Percentiles rank a stretch among this genome's conserved stretches.
These are phyloP conservation scores for Leptoteleia sp. DNA, from an alignment of 1,140 invertebrate species.

Conservation along the genomic window DNA sequence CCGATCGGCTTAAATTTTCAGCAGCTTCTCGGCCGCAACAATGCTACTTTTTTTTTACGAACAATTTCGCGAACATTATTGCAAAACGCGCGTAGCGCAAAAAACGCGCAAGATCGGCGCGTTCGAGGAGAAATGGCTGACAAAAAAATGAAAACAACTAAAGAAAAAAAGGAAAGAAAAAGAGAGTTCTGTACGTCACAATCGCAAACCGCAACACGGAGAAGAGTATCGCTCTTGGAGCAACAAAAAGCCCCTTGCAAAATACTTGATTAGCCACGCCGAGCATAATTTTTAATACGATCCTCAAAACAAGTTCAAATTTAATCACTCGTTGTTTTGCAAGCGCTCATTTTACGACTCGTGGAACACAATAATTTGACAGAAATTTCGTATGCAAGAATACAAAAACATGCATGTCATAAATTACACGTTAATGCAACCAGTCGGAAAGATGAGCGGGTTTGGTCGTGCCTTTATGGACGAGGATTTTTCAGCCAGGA, in stretches of 20 bases:
- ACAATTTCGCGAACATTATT: not conserved
- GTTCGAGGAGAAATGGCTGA: no score
- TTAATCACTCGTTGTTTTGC: constrained; percentile 24
- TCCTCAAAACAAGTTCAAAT: constrained; percentile 32
- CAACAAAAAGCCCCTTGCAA: constrained; percentile 17
- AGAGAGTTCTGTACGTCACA: no score
- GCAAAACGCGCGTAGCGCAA: not conserved
- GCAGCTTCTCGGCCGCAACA: no score
- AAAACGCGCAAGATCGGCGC: not conserved
- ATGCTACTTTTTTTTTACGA: not conserved
- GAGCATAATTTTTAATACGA: constrained; percentile 9
- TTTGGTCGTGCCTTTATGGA: constrained; percentile 23
- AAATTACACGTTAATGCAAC: constrained; percentile 55
- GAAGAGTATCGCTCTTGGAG: not conserved
- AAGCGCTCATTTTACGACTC: constrained; percentile 40
- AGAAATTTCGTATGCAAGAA: constrained; percentile 38
- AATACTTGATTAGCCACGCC: constrained; percentile 23
- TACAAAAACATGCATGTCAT: constrained; percentile 30
- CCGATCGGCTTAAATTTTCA: no score
- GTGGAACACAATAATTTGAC: constrained; percentile 55
- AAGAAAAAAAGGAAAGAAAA: no score
- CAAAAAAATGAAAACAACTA: no score
- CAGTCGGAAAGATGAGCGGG: constrained; percentile 19
- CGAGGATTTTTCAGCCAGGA: constrained; percentile 32
- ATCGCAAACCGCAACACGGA: not conserved